phyloP scores from a whole-genome alignment of 2,797 vertebrate genomes.

The Salarias fasciatus region DNA sequence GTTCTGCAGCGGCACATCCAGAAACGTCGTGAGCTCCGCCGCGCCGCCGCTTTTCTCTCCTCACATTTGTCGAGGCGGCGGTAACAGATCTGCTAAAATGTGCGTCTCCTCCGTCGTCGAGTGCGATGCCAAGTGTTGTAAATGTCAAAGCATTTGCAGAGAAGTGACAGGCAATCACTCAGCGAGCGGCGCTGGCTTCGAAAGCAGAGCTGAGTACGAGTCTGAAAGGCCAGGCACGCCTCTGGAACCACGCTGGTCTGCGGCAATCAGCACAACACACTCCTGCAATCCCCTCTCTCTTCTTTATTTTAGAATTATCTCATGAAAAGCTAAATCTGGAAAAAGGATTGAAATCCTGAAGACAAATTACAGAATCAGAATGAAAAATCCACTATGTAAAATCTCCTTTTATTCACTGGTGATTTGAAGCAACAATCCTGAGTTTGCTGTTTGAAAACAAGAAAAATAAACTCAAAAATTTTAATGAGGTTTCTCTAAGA shows the following conservation, averaged over 20 bases:
- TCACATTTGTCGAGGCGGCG: conserved; percentile 29
- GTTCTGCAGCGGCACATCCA: too few relatives aligned
- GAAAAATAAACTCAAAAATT: too few relatives aligned
- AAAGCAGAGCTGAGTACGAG: conserved; percentile 48
- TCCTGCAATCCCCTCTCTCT: not conserved
- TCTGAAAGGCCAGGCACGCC: conserved; percentile 71
- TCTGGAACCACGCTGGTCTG: conserved; percentile 39
- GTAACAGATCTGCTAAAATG: conserved; percentile 37
- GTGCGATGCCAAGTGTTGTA: conserved; percentile 40
- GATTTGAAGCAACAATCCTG: not conserved
- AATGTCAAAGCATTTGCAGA: conserved; percentile 69
- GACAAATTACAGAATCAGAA: too few relatives aligned
- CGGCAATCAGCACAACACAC: conserved; percentile 33
- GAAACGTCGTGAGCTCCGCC: not conserved
- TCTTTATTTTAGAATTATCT: not conserved
- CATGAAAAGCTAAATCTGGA: too few relatives aligned
- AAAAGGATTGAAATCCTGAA: too few relatives aligned
- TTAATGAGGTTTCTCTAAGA: too few relatives aligned
- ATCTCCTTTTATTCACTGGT: too few relatives aligned
- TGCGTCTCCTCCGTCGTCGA: conserved; percentile 17
- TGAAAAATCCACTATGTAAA: too few relatives aligned
- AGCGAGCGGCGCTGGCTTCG: conserved; percentile 5
- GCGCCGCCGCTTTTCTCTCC: not conserved
- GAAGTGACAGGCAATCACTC: conserved; percentile 39
- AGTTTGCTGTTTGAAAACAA: not conserved